Conservation (phyloP, 1,140 invertebrate species). For the Oncopeltus fasciatus region DNA sequence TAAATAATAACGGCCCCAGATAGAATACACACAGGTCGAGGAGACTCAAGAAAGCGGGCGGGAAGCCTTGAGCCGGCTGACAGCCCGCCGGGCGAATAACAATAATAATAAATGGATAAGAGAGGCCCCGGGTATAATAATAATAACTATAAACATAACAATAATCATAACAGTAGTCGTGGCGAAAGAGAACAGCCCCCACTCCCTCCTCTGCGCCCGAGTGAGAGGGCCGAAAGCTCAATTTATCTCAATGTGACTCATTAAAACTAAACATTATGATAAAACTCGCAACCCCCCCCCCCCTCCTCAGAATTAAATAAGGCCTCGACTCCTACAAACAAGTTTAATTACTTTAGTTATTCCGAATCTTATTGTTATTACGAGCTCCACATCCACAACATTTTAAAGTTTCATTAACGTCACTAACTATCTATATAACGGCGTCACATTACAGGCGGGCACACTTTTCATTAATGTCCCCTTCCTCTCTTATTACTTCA, state of each 20-base stretch:
- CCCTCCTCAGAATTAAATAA: too few relatives aligned
- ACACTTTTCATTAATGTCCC: neutral
- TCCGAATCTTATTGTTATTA: constrained; percentile 3
- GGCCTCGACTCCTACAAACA: constrained; percentile 5
- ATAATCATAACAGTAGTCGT: constrained; percentile 22
- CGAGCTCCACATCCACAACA: neutral
- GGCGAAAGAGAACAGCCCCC: constrained; percentile 5
- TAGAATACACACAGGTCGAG: constrained; percentile 10
- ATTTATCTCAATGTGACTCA: constrained; percentile 16
- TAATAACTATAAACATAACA: constrained; percentile 22
- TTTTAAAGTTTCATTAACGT: constrained; percentile 16
- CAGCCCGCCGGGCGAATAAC: constrained; percentile 16
- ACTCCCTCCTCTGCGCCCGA: neutral
- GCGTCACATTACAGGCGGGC: neutral
- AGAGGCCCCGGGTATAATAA: constrained; percentile 17
- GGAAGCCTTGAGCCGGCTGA: neutral
- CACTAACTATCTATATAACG: constrained; percentile 12
- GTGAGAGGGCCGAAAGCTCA: neutral
- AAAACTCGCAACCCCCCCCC: constrained; percentile 6
- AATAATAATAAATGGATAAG: constrained; percentile 21
- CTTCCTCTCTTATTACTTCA: neutral
- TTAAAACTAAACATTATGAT: constrained; percentile 19
- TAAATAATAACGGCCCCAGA: constrained; percentile 14
- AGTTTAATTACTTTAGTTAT: constrained; percentile 16
- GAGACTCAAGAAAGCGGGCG: neutral